Conservation (phyloP, 2,797 vertebrate species). For the Cirrhinus mrigala region DNA sequence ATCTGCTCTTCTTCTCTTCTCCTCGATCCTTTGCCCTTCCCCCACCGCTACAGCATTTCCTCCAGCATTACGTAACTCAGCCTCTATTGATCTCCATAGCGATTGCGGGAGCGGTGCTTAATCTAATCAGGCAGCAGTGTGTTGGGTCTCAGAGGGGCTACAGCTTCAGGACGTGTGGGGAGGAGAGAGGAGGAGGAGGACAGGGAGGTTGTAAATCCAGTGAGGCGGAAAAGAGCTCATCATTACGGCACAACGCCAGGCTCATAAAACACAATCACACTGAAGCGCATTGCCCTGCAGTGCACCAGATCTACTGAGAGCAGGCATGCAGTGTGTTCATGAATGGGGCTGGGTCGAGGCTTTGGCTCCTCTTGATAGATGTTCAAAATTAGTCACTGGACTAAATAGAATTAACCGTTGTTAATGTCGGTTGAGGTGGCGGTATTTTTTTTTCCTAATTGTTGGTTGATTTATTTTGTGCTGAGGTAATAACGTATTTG, state of each 20-base stretch:
- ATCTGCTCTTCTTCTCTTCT: constrained; percentile 26
- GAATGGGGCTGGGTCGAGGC: not conserved
- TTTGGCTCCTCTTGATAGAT: not conserved
- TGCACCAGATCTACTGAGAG: constrained; percentile 6
- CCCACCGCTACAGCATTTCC: constrained; percentile 20
- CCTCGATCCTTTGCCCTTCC: constrained; percentile 19
- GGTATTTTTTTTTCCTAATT: not conserved
- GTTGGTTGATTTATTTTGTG: not conserved
- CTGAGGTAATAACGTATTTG: not conserved
- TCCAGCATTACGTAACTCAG: constrained; percentile 46
- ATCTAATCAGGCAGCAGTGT: constrained; percentile 54
- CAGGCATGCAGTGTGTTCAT: constrained; percentile 1
- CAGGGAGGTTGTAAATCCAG: constrained; percentile 49
- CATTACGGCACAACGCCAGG: constrained; percentile 43
- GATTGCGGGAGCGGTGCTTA: constrained; percentile 45
- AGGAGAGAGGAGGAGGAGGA: constrained; percentile 13
- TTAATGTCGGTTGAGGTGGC: not conserved
- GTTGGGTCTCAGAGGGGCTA: constrained; percentile 44
- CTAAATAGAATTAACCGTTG: not conserved
- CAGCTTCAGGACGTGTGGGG: constrained; percentile 20
- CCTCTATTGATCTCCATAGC: constrained; percentile 48
- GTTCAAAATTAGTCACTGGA: not conserved
- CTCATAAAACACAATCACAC: constrained; percentile 40
- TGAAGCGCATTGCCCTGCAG: constrained; percentile 7
- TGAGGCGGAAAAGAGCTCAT: constrained; percentile 56